phyloP scores from a whole-genome alignment of 2,888 invertebrate genomes.

The Spisula subtruncata region DNA sequence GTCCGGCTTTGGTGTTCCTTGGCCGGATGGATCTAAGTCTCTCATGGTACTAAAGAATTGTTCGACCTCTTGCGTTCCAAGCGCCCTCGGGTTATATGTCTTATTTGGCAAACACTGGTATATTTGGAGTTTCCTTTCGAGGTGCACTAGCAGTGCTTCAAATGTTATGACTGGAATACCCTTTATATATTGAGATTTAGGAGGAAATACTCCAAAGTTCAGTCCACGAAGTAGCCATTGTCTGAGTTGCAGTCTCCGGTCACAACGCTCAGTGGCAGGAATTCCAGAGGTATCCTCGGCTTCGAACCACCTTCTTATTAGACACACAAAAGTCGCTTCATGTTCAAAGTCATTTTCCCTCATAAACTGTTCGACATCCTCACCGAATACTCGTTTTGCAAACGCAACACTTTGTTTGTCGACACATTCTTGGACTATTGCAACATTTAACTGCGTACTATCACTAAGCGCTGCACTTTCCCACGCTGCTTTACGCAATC shows the following conservation, averaged over 20 bases:
- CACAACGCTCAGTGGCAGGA: slow-evolving; percentile 33
- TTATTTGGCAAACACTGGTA: slow-evolving; percentile 4
- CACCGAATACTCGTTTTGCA: slow-evolving; percentile 48
- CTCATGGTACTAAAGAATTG: slow-evolving; percentile 50
- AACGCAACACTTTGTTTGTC: slow-evolving; percentile 56
- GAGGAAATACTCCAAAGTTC: slow-evolving; percentile 43
- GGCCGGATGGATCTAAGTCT: slow-evolving; percentile 56
- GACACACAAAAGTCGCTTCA: slow-evolving; percentile 32
- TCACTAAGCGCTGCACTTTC: slow-evolving; percentile 23
- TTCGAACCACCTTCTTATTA: slow-evolving; percentile 46
- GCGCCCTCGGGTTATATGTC: slow-evolving; percentile 42
- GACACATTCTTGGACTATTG: slow-evolving; percentile 43
- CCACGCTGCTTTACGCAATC: slow-evolving; percentile 40
- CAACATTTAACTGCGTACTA: slow-evolving; percentile 41
- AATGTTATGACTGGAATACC: slow-evolving; percentile 57
- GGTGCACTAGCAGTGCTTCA: slow-evolving; percentile 45
- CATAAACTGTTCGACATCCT: slow-evolving; percentile 54
- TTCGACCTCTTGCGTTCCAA: slow-evolving; percentile 53
- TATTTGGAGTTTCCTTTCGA: slow-evolving; percentile 53
- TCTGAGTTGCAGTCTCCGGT: slow-evolving; percentile 37
- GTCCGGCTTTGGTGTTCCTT: slow-evolving; percentile 51
- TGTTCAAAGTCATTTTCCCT: not conserved
- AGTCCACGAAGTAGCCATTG: slow-evolving; percentile 26
- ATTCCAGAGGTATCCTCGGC: slow-evolving; percentile 60
- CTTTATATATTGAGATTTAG: slow-evolving; percentile 32